Evolutionary conservation across 2,888 invertebrate genomes (phyloP).

Genomic region (Automeris io): DNA sequence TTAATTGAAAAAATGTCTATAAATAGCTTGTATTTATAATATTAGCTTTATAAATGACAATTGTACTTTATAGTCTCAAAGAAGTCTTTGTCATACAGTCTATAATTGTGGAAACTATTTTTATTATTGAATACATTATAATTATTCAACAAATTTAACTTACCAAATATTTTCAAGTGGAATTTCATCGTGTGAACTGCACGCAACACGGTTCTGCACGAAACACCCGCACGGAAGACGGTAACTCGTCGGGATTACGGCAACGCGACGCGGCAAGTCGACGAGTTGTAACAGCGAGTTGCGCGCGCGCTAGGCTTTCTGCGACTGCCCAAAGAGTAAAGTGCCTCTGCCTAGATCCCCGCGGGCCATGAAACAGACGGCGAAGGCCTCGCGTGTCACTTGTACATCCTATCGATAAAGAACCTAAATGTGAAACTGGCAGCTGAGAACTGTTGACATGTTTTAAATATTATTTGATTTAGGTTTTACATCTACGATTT

Average conservation of each 20-base stretch:
- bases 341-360: constrained; percentile 31
- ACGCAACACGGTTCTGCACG: constrained; percentile 39
- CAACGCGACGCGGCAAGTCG: too few species aligned
- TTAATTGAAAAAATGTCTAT: too few species aligned
- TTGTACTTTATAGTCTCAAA: neutral
- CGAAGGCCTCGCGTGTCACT: constrained; percentile 53
- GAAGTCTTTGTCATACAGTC: neutral
- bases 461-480: too few species aligned
- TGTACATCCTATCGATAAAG: constrained; percentile 43
- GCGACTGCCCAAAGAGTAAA: too few species aligned
- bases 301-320: constrained; percentile 56
- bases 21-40: neutral
- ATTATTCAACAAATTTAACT: constrained; percentile 27
- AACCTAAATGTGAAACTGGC: constrained; percentile 24
- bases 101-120: neutral
- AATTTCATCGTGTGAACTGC: constrained; percentile 51
- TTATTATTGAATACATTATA: neutral
- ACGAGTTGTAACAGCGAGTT: constrained; percentile 34
- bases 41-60: neutral
- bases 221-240: constrained; percentile 23
- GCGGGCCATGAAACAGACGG: constrained; percentile 29
- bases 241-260: constrained; percentile 20
- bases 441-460: constrained; percentile 15
- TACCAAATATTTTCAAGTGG: constrained; percentile 58
- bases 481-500: too few species aligned